phyloP scores from a whole-genome alignment of 2,113 vertebrate species.

The Phasianus colchicus region DNA sequence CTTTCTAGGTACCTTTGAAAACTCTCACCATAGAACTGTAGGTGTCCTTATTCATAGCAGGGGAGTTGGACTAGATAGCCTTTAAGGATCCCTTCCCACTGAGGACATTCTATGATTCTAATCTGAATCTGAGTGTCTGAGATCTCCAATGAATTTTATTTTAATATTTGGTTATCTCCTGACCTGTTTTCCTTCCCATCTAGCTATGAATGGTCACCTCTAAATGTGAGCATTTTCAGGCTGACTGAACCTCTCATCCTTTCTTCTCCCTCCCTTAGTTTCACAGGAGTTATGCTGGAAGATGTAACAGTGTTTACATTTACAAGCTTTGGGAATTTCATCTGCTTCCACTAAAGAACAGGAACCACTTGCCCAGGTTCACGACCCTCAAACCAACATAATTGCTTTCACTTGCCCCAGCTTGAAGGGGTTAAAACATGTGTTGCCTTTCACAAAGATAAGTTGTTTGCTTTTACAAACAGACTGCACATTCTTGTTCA shows the following conservation, averaged over 20 bases:
- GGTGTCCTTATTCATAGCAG: no score
- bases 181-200: not conserved
- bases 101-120: not conserved
- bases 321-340: not conserved
- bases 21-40: not conserved
- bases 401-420: not conserved
- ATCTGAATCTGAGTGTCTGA: not conserved
- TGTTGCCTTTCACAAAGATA: not conserved
- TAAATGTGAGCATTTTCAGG: not conserved
- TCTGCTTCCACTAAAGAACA: not conserved
- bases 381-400: not conserved
- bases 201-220: not conserved
- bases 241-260: not conserved
- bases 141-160: not conserved
- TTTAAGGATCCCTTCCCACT: no score
- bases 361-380: not conserved
- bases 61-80: no score
- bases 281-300: not conserved
- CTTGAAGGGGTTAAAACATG: constrained; percentile 4
- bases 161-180: not conserved
- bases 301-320: not conserved
- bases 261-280: not conserved
- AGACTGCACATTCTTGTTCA: not conserved
- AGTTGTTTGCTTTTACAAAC: not conserved
- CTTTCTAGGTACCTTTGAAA: not conserved